A percentile compares a stretch with the other conserved stretches of the same genome.
These are phyloP conservation scores for Tetramorium bicarinatum DNA, from an alignment of 2,888 invertebrate genomes.

Conservation along the genomic window DNA sequence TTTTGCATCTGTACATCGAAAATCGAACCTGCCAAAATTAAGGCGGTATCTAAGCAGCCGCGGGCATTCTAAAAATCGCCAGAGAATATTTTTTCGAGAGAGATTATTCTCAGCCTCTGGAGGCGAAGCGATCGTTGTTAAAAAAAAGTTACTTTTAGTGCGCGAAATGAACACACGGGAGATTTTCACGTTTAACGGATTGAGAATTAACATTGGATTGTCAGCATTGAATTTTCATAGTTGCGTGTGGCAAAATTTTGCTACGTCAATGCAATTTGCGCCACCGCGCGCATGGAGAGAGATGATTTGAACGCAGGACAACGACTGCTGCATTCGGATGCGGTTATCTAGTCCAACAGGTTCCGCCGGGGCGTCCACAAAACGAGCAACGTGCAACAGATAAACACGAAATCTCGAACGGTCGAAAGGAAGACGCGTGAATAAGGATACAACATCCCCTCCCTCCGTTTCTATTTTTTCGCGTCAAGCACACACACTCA, in stretches of 20 bases:
- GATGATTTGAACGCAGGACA: slow-evolving; percentile 37
- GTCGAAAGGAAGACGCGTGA: not conserved
- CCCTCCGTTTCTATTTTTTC: not conserved
- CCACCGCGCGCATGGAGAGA: not conserved
- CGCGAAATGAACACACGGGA: too few species aligned
- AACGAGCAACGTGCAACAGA: not conserved
- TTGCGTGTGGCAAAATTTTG: not conserved
- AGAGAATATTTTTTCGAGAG: not conserved
- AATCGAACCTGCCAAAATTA: not conserved
- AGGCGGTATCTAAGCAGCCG: not conserved
- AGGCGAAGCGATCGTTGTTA: not conserved
- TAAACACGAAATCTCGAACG: slow-evolving; percentile 11
- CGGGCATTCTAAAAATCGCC: not conserved
- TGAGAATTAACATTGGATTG: not conserved
- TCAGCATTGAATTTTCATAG: not conserved
- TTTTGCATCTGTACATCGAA: not conserved
- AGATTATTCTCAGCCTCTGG: not conserved
- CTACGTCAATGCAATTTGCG: not conserved
- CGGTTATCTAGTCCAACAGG: not conserved
- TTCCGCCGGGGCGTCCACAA: not conserved
- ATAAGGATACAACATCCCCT: not conserved
- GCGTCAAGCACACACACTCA: too few species aligned
- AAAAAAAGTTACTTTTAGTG: not conserved
- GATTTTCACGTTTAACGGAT: not conserved
- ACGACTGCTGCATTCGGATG: slow-evolving; percentile 11